Conservation (phyloP, 2,797 vertebrate genomes). For the Dendrocincla fuliginosa region DNA sequence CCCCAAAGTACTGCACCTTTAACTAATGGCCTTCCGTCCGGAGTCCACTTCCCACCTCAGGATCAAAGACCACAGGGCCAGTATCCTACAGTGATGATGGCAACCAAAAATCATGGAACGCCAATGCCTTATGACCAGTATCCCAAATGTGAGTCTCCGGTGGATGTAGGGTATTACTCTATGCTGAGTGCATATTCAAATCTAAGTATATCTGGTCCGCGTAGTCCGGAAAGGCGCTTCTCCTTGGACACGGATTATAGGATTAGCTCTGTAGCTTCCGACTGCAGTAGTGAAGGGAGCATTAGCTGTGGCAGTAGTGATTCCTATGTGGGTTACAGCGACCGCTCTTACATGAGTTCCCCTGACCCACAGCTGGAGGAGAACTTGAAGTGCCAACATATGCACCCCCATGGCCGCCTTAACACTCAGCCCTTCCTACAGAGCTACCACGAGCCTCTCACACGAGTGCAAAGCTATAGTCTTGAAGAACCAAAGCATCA, state of each 20-base stretch:
- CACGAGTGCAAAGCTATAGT: conserved; percentile 82
- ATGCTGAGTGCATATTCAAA: conserved; percentile 88
- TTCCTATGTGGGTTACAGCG: conserved; percentile 84
- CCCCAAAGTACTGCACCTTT: conserved; percentile 83
- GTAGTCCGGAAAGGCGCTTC: conserved; percentile 88
- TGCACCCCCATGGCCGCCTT: conserved; percentile 81
- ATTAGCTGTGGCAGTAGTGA: conserved; percentile 89
- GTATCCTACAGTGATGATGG: conserved; percentile 79
- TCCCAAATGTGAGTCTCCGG: conserved; percentile 91
- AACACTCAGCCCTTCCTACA: conserved; percentile 78
- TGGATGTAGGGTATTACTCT: conserved; percentile 91
- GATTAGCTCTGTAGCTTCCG: conserved; percentile 87
- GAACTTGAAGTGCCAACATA: conserved; percentile 83
- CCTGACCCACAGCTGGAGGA: conserved; percentile 86
- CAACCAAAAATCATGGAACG: conserved; percentile 80
- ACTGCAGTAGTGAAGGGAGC: conserved; percentile 94
- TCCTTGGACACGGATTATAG: conserved; percentile 86
- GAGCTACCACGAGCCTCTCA: conserved; percentile 82
- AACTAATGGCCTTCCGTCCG: conserved; percentile 78
- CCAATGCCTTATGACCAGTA: conserved; percentile 87
- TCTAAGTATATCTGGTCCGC: conserved; percentile 82
- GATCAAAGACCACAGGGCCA: conserved; percentile 83
- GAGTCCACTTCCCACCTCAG: conserved; percentile 83
- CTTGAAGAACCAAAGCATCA: conserved; percentile 86
- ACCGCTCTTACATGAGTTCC: conserved; percentile 85